These are phyloP conservation scores for Colius striatus DNA, from an alignment of 2,113 vertebrate species.

Conservation along the genomic window DNA sequence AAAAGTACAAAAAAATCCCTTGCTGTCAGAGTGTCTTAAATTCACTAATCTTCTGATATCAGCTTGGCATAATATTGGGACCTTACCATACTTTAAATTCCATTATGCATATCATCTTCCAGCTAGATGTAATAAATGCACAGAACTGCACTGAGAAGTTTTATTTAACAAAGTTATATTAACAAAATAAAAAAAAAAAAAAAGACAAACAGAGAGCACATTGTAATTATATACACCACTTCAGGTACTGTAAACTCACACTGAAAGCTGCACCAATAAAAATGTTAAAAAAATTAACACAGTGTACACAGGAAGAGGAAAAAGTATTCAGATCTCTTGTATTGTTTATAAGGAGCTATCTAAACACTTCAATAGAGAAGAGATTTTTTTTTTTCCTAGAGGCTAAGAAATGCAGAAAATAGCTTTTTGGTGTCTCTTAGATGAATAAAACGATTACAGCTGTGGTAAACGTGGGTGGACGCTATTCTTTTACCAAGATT, in stretches of 20 bases:
- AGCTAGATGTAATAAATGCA: constrained; percentile 14
- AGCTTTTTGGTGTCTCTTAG: constrained; percentile 75
- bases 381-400: constrained; percentile 53
- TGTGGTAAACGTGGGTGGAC: constrained; percentile 80
- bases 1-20: constrained; percentile 9
- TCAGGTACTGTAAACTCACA: constrained; percentile 69
- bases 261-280: constrained; percentile 70
- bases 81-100: constrained; percentile 20
- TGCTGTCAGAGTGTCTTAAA: neutral
- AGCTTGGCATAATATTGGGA: constrained; percentile 13
- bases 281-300: constrained; percentile 72
- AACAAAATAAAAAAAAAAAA: neutral
- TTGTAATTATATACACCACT: constrained; percentile 56
- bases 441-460: constrained; percentile 82
- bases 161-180: neutral
- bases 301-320: constrained; percentile 76
- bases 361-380: constrained; percentile 75
- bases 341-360: constrained; percentile 87
- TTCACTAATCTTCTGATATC: constrained; percentile 2
- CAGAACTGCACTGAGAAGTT: constrained; percentile 13
- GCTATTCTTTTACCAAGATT: constrained; percentile 75
- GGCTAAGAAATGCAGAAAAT: constrained; percentile 71
- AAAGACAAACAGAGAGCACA: constrained; percentile 38
- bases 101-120: neutral
- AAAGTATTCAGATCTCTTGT: constrained; percentile 70